Evolutionary conservation across 1,140 invertebrate genomes (phyloP), one percentile per base, ranked within the genome.

Genomic region (Radopholus similis): DNA sequence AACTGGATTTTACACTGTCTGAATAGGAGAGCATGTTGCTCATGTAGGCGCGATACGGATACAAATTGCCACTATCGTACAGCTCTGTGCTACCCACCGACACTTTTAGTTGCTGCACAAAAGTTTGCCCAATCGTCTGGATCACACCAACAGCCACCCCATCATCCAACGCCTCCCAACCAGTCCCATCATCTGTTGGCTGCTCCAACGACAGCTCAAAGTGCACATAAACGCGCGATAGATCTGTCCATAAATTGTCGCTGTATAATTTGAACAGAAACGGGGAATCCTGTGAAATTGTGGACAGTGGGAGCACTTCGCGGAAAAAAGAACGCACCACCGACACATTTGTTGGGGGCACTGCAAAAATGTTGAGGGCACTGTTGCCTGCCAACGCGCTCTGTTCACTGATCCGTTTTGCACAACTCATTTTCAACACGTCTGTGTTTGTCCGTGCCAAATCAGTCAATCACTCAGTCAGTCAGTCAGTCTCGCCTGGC

Each of bases 321-420:
- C 68, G 30, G 54, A 40, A 65, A 21, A 38, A 35, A 2, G 68
- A 64, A 26, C 44, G 32, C 26, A 40, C 47, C 6, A 65, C 53
- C 18, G 70, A 37, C 21, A 70, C 68, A 63, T 70, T 73, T 1
- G 68, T 70, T 8, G 71, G 70, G 8, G 68, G 68, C 11, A 74
- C 21, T 3, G 54, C 6, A 34, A 70, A 70, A 34, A 70, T 21
- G 26, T 73, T 73, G 9, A 70, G 21, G 4, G 68, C 62, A 35
- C 35, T 54, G 34, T 37, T 49, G 13, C 71, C 9, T 1, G 54
- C 58, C 4, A 28, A 30, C 2, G 8, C 9, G 23, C 62, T 70
- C n/a, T 73, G 30, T 34, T 21, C 32, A 37, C 71, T 51, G 30
- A 68, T 72, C 71, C 49, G 2, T 26, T 53, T 23, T 21, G 47